Evolutionary conservation across 1,140 invertebrate species (phyloP).

Genomic region (Cotesia glomerata): DNA sequence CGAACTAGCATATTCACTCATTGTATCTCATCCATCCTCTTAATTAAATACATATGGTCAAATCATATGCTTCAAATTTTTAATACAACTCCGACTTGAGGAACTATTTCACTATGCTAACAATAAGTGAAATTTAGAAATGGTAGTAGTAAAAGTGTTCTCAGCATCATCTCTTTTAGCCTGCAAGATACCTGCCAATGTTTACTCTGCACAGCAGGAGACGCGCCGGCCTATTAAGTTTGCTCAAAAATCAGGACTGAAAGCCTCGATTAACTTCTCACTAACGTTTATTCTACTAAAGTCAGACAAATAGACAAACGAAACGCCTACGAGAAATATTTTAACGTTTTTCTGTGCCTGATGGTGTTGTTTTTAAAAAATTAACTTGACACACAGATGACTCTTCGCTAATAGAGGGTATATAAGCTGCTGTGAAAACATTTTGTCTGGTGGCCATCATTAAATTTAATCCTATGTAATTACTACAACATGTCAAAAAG

Average conservation of each 20-base stretch:
- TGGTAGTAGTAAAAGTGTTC: neutral
- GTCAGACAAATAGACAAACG: constrained; percentile 37
- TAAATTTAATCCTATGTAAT: neutral
- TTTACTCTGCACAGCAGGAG: neutral
- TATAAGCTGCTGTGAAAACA: neutral
- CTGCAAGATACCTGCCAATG: neutral
- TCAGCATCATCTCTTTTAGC: neutral
- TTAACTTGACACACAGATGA: neutral
- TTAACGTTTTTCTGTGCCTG: neutral
- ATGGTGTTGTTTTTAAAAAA: constrained; percentile 5
- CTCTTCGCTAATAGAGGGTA: constrained; percentile 3
- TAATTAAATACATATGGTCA: no score
- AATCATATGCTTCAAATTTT: no score
- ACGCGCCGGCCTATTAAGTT: neutral
- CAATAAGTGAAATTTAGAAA: no score
- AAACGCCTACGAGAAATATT: constrained; percentile 32
- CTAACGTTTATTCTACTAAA: no score
- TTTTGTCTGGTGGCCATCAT: neutral
- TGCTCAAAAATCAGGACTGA: neutral
- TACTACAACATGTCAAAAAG: neutral
- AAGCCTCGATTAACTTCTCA: no score
- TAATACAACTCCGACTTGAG: no score
- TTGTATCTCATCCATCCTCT: no score
- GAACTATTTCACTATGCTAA: no score
- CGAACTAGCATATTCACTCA: neutral